phyloP scores from a whole-genome alignment of 2,797 vertebrate genomes.

The Mormyrus proboscirostris region DNA sequence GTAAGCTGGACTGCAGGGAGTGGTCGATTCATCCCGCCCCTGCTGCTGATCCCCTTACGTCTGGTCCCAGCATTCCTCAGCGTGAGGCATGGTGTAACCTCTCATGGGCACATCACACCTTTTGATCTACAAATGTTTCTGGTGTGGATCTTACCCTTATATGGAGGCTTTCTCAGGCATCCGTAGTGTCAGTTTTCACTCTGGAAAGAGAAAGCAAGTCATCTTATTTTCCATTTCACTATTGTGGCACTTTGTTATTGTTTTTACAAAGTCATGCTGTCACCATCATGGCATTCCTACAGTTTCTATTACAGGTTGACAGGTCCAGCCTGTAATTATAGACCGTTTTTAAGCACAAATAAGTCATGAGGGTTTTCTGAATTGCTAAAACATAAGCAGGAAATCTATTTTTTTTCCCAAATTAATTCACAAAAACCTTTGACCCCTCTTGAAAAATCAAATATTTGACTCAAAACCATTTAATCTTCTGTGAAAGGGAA shows the following conservation, averaged over 20 bases:
- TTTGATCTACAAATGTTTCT: background rate
- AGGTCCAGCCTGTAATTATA: background rate
- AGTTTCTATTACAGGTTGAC: background rate
- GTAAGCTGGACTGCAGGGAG: background rate
- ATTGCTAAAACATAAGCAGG: background rate
- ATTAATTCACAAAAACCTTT: background rate
- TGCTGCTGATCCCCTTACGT: background rate
- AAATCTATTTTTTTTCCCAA: background rate
- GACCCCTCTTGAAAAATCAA: background rate
- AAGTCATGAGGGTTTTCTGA: background rate
- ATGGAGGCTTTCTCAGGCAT: background rate
- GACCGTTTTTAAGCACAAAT: background rate
- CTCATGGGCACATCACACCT: background rate
- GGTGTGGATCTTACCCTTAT: background rate
- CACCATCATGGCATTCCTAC: background rate
- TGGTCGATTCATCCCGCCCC: background rate
- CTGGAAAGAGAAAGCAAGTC: background rate
- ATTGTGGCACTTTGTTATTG: background rate
- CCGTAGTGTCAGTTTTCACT: background rate
- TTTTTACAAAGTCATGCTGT: background rate
- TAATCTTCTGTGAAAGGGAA: background rate
- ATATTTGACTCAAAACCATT: background rate
- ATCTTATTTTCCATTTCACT: background rate
- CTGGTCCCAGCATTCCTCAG: background rate
- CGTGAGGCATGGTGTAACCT: background rate